phyloP scores from a whole-genome alignment of 53 echinoderm and acorn worm species.

The Pentamera pediparva region DNA sequence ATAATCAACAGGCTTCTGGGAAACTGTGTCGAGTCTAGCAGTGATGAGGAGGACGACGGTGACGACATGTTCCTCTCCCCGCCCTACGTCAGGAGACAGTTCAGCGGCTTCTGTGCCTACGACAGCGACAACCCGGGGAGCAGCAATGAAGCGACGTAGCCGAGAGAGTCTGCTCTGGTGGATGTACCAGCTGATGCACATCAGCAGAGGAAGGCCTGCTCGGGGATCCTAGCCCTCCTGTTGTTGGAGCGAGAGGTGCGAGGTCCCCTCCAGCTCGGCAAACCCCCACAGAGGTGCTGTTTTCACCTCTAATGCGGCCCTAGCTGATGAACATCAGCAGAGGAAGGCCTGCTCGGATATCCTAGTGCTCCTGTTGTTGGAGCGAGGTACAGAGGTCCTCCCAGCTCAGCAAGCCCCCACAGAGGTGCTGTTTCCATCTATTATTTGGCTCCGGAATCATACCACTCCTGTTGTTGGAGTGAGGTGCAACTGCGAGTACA shows the following conservation, averaged over 20 bases:
- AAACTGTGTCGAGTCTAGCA: slow-evolving; percentile 20
- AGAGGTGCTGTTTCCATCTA: no score
- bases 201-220: not conserved
- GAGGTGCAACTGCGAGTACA: not conserved
- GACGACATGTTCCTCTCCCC: slow-evolving; percentile 26
- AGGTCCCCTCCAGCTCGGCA: not conserved
- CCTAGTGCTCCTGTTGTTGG: not conserved
- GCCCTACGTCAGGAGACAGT: slow-evolving; percentile 6
- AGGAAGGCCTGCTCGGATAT: not conserved
- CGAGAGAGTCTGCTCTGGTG: no score
- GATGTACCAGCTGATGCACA: no score
- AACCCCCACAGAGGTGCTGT: no score
- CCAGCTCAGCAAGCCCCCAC: no score
- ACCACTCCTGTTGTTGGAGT: no score
- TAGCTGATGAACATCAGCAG: not conserved
- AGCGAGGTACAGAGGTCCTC: no score
- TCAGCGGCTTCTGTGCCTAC: slow-evolving; percentile 9
- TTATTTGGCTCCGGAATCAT: no score
- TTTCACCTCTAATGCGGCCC: no score
- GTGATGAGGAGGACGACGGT: slow-evolving; percentile 1
- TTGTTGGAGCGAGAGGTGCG: not conserved
- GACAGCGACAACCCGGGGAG: not conserved
- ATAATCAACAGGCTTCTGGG: slow-evolving; percentile 18
- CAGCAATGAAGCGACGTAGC: slow-evolving; percentile 2
- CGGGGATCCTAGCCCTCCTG: not conserved